Percentiles rank a stretch among this genome's conserved stretches.
These are phyloP conservation scores for Alfaro cultratus DNA, from an alignment of 2,797 vertebrate species.

Conservation along the genomic window DNA sequence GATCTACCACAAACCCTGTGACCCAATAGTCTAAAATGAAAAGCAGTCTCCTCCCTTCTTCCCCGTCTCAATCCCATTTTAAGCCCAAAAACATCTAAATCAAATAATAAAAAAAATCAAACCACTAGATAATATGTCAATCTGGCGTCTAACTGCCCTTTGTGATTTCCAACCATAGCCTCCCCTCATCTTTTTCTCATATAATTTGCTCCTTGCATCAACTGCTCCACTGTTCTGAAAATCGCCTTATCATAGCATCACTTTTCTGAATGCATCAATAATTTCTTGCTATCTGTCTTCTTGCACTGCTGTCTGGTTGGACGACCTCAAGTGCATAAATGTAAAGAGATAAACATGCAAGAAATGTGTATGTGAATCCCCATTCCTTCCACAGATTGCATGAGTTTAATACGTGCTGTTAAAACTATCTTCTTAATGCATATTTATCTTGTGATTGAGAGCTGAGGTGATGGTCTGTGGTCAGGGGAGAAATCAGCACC, in stretches of 20 bases:
- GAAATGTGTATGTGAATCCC: background rate
- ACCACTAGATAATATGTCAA: constrained; percentile 57
- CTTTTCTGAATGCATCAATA: constrained; percentile 57
- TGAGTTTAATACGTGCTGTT: constrained; percentile 17
- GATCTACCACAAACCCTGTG: constrained; percentile 72
- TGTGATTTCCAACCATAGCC: constrained; percentile 59
- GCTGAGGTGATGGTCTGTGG: constrained; percentile 40
- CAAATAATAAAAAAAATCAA: background rate
- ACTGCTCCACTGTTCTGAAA: constrained; percentile 30
- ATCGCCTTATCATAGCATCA: constrained; percentile 64
- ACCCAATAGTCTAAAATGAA: constrained; percentile 57
- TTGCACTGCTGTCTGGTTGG: constrained; percentile 5
- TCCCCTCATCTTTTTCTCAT: constrained; percentile 41
- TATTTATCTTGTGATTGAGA: constrained; percentile 53
- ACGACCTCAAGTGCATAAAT: constrained; percentile 25
- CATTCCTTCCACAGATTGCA: constrained; percentile 10
- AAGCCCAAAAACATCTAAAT: constrained; percentile 25
- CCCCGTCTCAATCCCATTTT: constrained; percentile 50
- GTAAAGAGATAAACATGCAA: constrained; percentile 8
- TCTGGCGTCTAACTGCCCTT: constrained; percentile 54
- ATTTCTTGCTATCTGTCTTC: constrained; percentile 41
- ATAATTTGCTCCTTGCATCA: constrained; percentile 57
- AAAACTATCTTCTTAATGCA: constrained; percentile 12
- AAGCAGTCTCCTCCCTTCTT: constrained; percentile 51
- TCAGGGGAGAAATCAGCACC: constrained; percentile 37